Base-by-base conservation (phyloP, 2,888 invertebrate genomes). In the Suillia variegata region DNA sequence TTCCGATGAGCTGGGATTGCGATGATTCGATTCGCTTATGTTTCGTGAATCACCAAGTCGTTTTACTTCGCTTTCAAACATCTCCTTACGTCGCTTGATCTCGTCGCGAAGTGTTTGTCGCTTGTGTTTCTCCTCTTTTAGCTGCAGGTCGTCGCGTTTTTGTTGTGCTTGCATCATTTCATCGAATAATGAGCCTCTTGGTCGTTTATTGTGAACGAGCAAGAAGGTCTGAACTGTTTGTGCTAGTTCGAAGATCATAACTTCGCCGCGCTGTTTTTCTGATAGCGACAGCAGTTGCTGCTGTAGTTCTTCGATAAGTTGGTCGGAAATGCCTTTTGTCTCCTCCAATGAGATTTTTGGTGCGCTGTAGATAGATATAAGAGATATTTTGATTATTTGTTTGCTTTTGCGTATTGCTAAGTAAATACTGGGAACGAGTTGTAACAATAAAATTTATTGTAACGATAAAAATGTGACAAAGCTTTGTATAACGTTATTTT, bases 201-300 rank as follows among this genome's bases (percentile, higher is more conserved):
- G 88, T 0, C 94, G 93, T 76, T 90, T 92, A 77, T 94, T 94
- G 80, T 94, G 88, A 20, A 87, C 83, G 64, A 91, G 88, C 0
- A 96, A 85, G 77, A 91, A 96, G 75, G 88, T 88, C 83, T 92
- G 88, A 1, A 91, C 89, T 75, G 89, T 86, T 71, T 91, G 90
- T 1, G 92, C 89, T 49, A 97, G 80, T 70, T 95, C 90, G 74
- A 87, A 92, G 67, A 97, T 91, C 91, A 96, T 93, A 24, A 92
- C 94, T 83, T 92, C 91, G 0, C 94, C 94, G 56, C 87, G 85
- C 15, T 87, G 70, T 64, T 84, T 75, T 38, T 77, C 63, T 0
- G 91, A 88, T 67, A 89, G 79, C 1, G 82, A 70, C 54, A 87
- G 82, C 31, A 94, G 76, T 68, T 90, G 87, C 3, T 81, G 76